Percentiles rank a stretch among this genome's conserved stretches.
These are phyloP conservation scores for Epinephelus fuscoguttatus DNA, from an alignment of 2,113 vertebrate species.

Conservation along the genomic window DNA sequence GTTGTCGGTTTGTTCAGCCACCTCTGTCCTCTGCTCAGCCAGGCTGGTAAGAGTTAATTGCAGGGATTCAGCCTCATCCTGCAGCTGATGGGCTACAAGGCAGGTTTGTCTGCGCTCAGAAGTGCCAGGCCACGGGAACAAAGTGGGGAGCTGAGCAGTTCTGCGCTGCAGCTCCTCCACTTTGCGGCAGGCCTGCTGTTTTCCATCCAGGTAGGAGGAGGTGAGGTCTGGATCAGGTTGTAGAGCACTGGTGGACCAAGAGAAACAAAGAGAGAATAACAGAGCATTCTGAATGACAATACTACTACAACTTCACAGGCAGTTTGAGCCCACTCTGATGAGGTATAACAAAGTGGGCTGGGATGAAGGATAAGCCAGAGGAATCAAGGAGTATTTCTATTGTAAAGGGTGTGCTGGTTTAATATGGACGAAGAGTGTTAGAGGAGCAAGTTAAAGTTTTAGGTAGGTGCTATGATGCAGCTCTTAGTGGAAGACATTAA, in stretches of 20 bases:
- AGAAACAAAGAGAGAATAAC: conserved; percentile 1
- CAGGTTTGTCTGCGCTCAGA: conserved; percentile 25
- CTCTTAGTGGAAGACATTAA: background rate
- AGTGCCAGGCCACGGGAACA: conserved; percentile 33
- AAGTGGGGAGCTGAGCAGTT: conserved; percentile 34
- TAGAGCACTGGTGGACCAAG: conserved; percentile 18
- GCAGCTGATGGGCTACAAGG: conserved; percentile 17
- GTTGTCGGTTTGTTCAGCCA: conserved; percentile 1
- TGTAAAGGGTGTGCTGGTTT: background rate
- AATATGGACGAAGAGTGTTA: background rate
- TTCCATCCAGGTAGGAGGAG: conserved; percentile 19
- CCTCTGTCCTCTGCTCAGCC: conserved; percentile 32
- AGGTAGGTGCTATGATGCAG: background rate
- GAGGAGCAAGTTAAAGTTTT: background rate
- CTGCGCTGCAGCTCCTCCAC: conserved; percentile 42
- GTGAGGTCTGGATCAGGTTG: conserved; percentile 32
- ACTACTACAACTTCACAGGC: background rate
- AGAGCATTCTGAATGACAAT: too few species aligned
- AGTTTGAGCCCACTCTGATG: too few species aligned
- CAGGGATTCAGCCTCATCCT: conserved; percentile 30
- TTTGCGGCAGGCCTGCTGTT: conserved; percentile 8
- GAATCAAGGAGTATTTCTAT: background rate
- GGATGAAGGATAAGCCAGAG: background rate
- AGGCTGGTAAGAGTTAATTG: conserved; percentile 7
- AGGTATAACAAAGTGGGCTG: background rate